Evolutionary conservation across 2,797 vertebrate genomes (phyloP), one percentile per base, ranked within the genome.

Genomic region (Phataginus tricuspis): DNA sequence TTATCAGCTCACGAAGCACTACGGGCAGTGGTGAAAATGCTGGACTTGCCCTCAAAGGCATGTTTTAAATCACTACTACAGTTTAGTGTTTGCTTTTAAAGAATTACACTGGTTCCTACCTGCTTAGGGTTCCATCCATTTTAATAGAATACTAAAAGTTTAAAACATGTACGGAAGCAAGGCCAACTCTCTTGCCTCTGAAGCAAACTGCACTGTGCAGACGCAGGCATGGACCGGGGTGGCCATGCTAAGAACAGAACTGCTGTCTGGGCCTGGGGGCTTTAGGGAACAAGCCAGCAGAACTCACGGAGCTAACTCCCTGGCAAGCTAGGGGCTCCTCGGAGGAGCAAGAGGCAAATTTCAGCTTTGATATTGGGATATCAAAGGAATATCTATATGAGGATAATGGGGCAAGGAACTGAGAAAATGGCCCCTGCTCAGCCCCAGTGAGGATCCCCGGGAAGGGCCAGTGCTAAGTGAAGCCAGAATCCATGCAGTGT

Each of bases 401-500:
- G 39, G 45, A 45, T 45, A 45, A 45, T 45, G 45, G 45, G 45
- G 45, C 45, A 45, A 11, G 45, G 45, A 45, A 45, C 11, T 45
- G 18, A 69, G 27, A 69, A 23, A 19, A 59, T 16, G 45, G 53
- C 7, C 31, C 34, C 13, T 4, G 0, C 19, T 49, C 29, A 42
- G 29, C 39, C 29, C 16, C 79, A 15, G 0, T 12, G 0, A 25
- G 25, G 6, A 37, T 19, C 49, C 64, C 61, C 55, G 5, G 19
- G 42, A 25, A 25, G 34, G 51, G 9, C 78, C 71, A 2, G 51
- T 5, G 69, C 72, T 45, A 45, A 25, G 18, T 51, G 82, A 74
- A 68, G 42, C 57, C 19, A 16, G 64, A 55, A 45, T 5, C 10
- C 21, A 29, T 1, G 4, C 0, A 2, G 27, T 37, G 1, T 2